phyloP scores from a whole-genome alignment of 2,888 invertebrate species.

The Tenthredo distinguenda region DNA sequence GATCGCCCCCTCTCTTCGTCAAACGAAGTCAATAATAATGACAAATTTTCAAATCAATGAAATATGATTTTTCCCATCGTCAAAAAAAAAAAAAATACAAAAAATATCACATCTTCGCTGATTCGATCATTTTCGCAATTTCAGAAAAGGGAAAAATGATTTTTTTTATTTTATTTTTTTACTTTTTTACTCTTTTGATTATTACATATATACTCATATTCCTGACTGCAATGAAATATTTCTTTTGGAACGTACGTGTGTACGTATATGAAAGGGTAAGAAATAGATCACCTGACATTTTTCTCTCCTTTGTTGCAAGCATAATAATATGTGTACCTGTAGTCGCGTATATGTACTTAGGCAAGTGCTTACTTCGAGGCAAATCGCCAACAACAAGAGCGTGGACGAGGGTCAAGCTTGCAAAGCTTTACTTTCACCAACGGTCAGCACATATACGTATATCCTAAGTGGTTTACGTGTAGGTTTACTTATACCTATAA shows the following conservation, averaged over 20 bases:
- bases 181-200: not conserved
- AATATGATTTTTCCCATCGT: too few relatives aligned
- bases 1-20: not conserved
- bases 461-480: not conserved
- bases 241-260: not conserved
- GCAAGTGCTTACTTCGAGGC: not conserved
- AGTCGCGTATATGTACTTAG: not conserved
- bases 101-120: too few relatives aligned
- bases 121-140: too few relatives aligned
- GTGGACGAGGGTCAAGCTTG: not conserved
- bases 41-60: not conserved
- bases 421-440: not conserved
- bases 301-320: not conserved
- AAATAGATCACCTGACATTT: not conserved
- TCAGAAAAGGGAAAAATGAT: too few relatives aligned
- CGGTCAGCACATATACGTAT: too few relatives aligned
- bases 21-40: not conserved
- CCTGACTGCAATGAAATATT: not conserved
- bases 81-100: too few relatives aligned
- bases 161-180: too few relatives aligned
- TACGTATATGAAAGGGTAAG: not conserved
- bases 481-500: not conserved
- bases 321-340: not conserved
- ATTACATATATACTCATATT: not conserved
- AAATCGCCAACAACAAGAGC: not conserved